Evolutionary conservation across 2,797 vertebrate genomes (phyloP).

Genomic region (Enoplosus armatus): DNA sequence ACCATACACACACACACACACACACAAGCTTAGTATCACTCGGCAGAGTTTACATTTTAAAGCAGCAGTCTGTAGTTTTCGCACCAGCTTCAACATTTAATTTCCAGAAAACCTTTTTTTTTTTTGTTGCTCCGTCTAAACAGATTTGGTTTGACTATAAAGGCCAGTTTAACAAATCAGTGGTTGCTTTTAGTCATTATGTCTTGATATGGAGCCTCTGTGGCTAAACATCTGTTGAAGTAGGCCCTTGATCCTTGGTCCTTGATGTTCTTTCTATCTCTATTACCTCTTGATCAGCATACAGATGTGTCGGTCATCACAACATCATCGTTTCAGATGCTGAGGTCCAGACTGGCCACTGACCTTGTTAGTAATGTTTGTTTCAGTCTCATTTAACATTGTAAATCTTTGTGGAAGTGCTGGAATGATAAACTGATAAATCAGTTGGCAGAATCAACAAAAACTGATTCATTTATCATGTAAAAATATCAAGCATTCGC

Average conservation of each 20-base stretch:
- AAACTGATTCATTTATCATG: too few relatives aligned
- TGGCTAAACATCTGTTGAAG: constrained; percentile 1
- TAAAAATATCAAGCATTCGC: too few relatives aligned
- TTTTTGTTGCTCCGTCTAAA: neutral
- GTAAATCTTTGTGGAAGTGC: neutral
- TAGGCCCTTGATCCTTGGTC: neutral
- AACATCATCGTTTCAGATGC: neutral
- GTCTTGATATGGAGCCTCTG: neutral
- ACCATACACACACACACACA: neutral
- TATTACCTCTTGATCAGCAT: neutral
- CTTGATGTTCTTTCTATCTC: neutral
- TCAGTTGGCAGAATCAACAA: neutral
- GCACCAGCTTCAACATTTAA: neutral
- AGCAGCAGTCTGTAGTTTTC: constrained; percentile 27
- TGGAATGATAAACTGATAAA: neutral
- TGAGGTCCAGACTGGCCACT: neutral
- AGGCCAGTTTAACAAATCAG: neutral
- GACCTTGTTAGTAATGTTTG: neutral
- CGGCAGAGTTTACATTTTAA: constrained; percentile 27
- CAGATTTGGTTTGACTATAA: neutral
- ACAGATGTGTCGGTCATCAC: neutral
- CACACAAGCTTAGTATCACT: constrained; percentile 38
- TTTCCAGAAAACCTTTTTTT: neutral
- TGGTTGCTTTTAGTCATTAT: neutral
- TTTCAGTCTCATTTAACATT: neutral